A percentile compares a stretch with the other conserved stretches of the same genome.
Evolutionary conservation across 2,113 vertebrate genomes (phyloP).

Genomic region (Bambusicola thoracicus): DNA sequence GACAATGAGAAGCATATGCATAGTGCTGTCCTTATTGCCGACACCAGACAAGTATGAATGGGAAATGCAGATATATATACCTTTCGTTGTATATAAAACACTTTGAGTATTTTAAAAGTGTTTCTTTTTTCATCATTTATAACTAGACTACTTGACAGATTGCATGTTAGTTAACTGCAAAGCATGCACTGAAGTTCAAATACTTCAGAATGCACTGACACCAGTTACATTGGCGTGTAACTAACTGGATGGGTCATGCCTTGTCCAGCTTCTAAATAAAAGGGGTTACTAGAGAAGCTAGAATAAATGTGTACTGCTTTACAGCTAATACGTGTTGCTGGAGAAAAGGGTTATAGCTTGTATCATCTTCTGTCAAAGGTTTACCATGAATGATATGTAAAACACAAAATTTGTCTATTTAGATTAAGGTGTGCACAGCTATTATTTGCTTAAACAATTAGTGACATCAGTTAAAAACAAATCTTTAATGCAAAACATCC

Average conservation of each 20-base stretch:
- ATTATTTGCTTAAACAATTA: not conserved
- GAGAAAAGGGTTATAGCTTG: conserved; percentile 8
- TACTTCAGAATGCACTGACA: not conserved
- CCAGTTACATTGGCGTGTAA: not conserved
- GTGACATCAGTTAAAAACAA: not conserved
- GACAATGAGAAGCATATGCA: not conserved
- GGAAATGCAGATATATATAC: not conserved
- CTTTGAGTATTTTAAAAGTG: not conserved
- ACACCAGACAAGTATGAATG: not conserved
- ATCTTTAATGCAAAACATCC: not conserved
- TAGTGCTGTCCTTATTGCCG: not conserved
- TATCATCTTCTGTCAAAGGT: conserved; percentile 20
- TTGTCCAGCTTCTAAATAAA: not conserved
- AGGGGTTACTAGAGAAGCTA: not conserved
- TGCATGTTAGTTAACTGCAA: not conserved
- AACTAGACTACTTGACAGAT: not conserved
- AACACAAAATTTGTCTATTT: not conserved
- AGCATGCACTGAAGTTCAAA: not conserved
- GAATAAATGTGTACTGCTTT: not conserved
- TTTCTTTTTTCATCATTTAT: not conserved
- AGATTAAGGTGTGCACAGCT: not conserved
- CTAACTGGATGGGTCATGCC: not conserved
- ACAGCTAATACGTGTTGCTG: not conserved
- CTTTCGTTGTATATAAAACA: not conserved
- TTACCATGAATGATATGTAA: not conserved